These are phyloP conservation scores for Netelia virgata DNA, from an alignment of 2,888 invertebrate species.

Conservation along the genomic window DNA sequence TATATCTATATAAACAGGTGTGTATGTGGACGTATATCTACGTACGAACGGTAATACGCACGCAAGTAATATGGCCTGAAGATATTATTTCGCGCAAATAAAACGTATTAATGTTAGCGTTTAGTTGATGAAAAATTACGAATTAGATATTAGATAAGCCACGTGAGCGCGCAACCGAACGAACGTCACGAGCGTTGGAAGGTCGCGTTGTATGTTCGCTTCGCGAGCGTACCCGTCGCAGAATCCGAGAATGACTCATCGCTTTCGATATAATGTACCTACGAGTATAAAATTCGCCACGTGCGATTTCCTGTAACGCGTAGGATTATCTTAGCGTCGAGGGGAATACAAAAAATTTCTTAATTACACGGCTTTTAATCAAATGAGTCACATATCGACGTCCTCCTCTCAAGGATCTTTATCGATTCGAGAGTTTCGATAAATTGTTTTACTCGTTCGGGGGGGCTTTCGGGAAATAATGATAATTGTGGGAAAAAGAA, in stretches of 20 bases:
- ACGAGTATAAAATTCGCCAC: slow-evolving; percentile 26
- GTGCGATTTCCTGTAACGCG: background rate
- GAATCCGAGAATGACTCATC: slow-evolving; percentile 56
- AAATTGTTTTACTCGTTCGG: too few relatives aligned
- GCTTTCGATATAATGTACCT: slow-evolving; percentile 42
- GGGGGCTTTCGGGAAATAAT: too few relatives aligned
- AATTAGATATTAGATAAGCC: slow-evolving; percentile 63
- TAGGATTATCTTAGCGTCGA: background rate
- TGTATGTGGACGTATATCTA: background rate
- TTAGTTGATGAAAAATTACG: slow-evolving; percentile 57
- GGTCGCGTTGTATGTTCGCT: slow-evolving; percentile 5
- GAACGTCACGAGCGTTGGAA: slow-evolving; percentile 54
- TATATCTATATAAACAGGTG: background rate
- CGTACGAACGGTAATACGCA: background rate
- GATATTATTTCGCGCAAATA: slow-evolving; percentile 51
- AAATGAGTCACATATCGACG: too few relatives aligned
- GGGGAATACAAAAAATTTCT: background rate
- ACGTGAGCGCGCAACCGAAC: slow-evolving; percentile 30
- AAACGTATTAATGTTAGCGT: slow-evolving; percentile 42
- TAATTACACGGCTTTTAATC: too few relatives aligned
- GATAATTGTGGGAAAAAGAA: too few relatives aligned
- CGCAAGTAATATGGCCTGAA: background rate
- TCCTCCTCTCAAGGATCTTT: too few relatives aligned
- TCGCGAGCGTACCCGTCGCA: slow-evolving; percentile 9
- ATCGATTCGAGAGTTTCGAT: too few relatives aligned